Evolutionary conservation across 2,113 vertebrate genomes (phyloP).

Genomic region (Phyllopteryx taeniolatus): DNA sequence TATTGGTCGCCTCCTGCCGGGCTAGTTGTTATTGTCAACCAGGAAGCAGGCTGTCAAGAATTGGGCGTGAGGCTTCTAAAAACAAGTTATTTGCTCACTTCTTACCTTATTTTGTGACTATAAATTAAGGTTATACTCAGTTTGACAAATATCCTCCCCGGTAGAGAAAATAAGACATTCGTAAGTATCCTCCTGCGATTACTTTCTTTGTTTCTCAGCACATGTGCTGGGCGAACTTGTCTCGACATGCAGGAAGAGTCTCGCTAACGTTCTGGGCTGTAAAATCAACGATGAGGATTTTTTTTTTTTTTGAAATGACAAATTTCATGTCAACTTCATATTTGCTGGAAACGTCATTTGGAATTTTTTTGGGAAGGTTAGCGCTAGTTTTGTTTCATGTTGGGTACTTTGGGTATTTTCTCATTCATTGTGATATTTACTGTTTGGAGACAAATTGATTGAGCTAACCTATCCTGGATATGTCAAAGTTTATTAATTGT

Average conservation of each 20-base stretch:
- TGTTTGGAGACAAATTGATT: background rate
- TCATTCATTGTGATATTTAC: background rate
- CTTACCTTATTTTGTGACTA: background rate
- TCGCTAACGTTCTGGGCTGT: background rate
- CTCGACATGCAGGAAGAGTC: background rate
- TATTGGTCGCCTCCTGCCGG: conserved; percentile 50
- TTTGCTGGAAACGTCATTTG: background rate
- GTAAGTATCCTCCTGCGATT: conserved; percentile 34
- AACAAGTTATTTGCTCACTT: too few species aligned
- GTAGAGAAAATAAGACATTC: background rate
- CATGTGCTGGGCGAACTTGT: background rate
- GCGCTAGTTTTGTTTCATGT: background rate
- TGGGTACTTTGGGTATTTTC: background rate
- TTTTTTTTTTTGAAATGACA: background rate
- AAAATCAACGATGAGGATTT: background rate
- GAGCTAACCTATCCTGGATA: too few species aligned
- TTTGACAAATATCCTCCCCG: background rate
- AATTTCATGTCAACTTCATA: background rate
- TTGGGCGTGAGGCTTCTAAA: conserved; percentile 24
- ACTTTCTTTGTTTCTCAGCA: conserved; percentile 6
- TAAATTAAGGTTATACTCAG: rapidly evolving
- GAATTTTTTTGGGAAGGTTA: background rate
- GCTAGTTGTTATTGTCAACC: conserved; percentile 56
- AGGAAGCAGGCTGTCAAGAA: conserved; percentile 48
- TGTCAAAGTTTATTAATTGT: too few species aligned